Evolutionary conservation across 2,113 vertebrate species (phyloP), one percentile per base, ranked within the genome.

Genomic region (Corydoras sp.): DNA sequence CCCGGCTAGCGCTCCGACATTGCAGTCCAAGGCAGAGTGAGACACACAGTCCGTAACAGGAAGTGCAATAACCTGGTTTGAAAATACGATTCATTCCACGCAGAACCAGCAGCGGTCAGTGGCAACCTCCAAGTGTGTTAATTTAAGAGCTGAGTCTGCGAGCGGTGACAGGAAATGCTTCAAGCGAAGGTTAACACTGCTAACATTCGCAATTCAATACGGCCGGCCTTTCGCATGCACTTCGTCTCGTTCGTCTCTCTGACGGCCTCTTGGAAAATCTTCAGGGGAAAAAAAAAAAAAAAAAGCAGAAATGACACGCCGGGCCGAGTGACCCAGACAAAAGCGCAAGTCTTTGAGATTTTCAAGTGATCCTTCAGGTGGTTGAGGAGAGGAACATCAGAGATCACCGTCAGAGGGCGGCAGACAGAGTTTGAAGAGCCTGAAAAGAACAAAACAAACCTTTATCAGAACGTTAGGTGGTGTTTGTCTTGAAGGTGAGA

Each of bases 381-480:
- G 71, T 64, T 14, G 58, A 32, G 62, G 35, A 62, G 63, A 76
- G 58, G 73, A 75, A 63, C 29, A 66, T 86, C 88, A 99, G 48
- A 95, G 89, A 70, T 97, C 96, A 71, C 97, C 96, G 2, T 98
- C 96, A 64, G 92, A 83, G 0, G 97, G 96, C 0, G 97, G 97
- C 82, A 97, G 90, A 86, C 96, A 99, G 75, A 99, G 87, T 85
- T 89, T 92, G 77, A 96, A 98, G 74, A 99, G 91, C 76, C 97
- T 99, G 80, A 58, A 0, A 72, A n/a, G 58, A 29, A 15, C 43
- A 80, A 77, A 62, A 6, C n/a, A 62, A 12, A 51, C 5, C 35
- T 24, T 75, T 1, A 10, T 29, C 35, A 8, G 35, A 43, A 43
- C 4, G 35, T 43, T 43, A 24, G 18, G 18, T 24, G 18, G 18